Percentiles rank a stretch among this genome's conserved stretches.
Evolutionary conservation across 2,797 vertebrate genomes (phyloP).

Genomic region (Takifugu rubripes): DNA sequence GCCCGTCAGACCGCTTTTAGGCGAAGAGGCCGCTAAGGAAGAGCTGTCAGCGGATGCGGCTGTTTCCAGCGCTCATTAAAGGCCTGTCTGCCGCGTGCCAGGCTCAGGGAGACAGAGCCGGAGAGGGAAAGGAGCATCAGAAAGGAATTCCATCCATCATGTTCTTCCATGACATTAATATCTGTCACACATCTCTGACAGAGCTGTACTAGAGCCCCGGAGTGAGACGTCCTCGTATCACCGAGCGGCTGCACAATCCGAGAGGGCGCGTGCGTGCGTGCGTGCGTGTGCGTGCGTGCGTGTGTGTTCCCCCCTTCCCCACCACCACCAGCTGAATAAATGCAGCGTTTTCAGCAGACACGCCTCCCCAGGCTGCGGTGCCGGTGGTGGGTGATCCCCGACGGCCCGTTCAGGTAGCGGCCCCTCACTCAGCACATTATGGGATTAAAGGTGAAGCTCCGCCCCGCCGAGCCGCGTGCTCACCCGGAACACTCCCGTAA

Average conservation of each 20-base stretch:
- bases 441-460: slow-evolving; percentile 23
- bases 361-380: slow-evolving; percentile 40
- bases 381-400: slow-evolving; percentile 15
- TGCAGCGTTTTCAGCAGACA: slow-evolving; percentile 26
- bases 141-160: slow-evolving; percentile 76
- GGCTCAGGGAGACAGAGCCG: slow-evolving; percentile 61
- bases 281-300: slow-evolving; percentile 6
- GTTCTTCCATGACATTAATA: slow-evolving; percentile 68
- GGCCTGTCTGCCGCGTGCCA: slow-evolving; percentile 62
- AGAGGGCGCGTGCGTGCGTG: slow-evolving; percentile 17
- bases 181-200: slow-evolving; percentile 71
- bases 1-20: slow-evolving; percentile 51
- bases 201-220: slow-evolving; percentile 61
- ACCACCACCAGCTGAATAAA: slow-evolving; percentile 34
- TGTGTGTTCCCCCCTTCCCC: slow-evolving; percentile 11
- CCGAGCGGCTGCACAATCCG: slow-evolving; percentile 38
- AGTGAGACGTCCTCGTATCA: slow-evolving; percentile 61
- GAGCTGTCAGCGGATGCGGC: slow-evolving; percentile 64
- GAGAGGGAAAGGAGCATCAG: slow-evolving; percentile 68
- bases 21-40: slow-evolving; percentile 60
- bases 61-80: slow-evolving; percentile 74
- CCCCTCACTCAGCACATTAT: slow-evolving; percentile 16
- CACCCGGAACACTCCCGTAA: slow-evolving; percentile 11
- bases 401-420: slow-evolving; percentile 18
- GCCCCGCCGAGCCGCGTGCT: neutral